Evolutionary conservation across 2,888 invertebrate species (phyloP).

Genomic region (Noctua fimbriata): DNA sequence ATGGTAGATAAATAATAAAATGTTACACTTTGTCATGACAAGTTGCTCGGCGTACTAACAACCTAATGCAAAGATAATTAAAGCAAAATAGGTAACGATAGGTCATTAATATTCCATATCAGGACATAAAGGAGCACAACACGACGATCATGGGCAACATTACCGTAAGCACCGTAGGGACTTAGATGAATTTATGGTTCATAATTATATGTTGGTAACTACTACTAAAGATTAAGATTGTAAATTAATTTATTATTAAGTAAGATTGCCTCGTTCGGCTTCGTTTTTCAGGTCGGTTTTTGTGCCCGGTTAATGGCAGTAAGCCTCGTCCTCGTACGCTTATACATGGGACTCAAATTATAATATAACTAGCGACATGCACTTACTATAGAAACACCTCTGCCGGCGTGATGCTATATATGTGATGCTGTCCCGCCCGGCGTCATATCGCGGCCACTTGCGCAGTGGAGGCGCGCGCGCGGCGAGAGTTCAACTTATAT

Average conservation of each 20-base stretch:
- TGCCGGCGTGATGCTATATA: neutral
- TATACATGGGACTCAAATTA: neutral
- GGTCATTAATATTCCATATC: conserved; percentile 15
- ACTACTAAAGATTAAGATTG: no score
- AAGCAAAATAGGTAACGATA: conserved; percentile 2
- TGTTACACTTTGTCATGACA: neutral
- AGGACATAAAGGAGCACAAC: neutral
- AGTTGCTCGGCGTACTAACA: neutral
- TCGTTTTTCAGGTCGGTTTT: neutral
- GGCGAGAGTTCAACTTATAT: conserved; percentile 72
- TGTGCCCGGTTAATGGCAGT: neutral
- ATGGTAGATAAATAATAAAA: neutral
- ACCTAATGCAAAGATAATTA: no score
- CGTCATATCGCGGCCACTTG: neutral
- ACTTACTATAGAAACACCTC: no score
- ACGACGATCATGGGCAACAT: neutral
- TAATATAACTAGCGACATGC: neutral
- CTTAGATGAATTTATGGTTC: conserved; percentile 5
- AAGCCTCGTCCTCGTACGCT: neutral
- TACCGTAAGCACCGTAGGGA: neutral
- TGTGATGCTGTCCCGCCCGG: no score
- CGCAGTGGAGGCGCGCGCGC: conserved; percentile 42
- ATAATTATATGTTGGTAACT: neutral
- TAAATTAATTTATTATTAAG: no score
- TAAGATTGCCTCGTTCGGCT: neutral